Base-by-base conservation (phyloP, 2,797 vertebrate species). In the Tragelaphus oryx region DNA sequence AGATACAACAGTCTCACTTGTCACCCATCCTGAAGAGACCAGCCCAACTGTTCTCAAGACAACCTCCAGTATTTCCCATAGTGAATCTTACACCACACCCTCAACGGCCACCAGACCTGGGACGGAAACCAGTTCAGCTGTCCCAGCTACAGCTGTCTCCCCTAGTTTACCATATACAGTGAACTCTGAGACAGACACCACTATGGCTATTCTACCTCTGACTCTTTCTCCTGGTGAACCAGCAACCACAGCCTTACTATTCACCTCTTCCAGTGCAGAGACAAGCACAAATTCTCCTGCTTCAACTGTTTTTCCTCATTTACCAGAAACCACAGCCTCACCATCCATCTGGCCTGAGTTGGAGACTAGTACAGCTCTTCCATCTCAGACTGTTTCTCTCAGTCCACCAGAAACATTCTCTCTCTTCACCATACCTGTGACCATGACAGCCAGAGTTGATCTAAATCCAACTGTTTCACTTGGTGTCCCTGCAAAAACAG, bases 261-360 rank as follows among this genome's bases (percentile, higher is more conserved):
- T 8, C 33, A 92, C 92, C n/a, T 85, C 41, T 22, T 14, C 65
- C 30, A 41, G 17, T 48, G 26, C 26, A 33, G 81, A 87, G 28
- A 37, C 14, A 8, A 93, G 55, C 18, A 52, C 59, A 11, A 0
- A 8, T 13, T 50, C 89, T 71, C 18, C 83, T 30, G 7, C 52
- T 80, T 91, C 59, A 14, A 28, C 82, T 59, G 1, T 50, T 76
- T 62, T 74, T 11, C 71, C 46, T 65, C 46, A 22, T n/a, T 48
- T 55, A 0, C 16, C 20, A 22, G 91, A 91, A 60, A 75, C 83
- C 82, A 75, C 59, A 55, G 46, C 76, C 30, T 91, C 84, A 11
- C 52, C 1, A 0, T 50, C 65, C 22, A 17, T 20, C n/a, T 41
- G 5, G 17, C 26, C 87, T 7, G 5, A 28, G 13, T 0, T 57